Conservation (phyloP, 2,888 invertebrate genomes). For the Aleiodes leptofemur region DNA sequence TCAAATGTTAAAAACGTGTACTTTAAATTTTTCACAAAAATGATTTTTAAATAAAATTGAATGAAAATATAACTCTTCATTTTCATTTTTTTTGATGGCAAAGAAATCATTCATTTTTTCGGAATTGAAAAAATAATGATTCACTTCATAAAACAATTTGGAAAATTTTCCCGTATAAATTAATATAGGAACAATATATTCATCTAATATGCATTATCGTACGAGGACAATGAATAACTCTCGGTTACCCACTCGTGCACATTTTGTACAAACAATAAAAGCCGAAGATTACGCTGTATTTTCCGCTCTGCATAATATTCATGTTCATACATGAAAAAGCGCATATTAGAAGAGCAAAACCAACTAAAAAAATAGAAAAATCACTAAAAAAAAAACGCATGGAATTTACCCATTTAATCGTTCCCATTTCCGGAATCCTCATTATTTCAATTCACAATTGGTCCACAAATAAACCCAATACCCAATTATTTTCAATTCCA, state of each 20-base stretch:
- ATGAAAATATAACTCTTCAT: no score
- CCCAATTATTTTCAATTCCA: constrained; percentile 13
- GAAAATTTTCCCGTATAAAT: constrained; percentile 11
- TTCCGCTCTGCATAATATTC: constrained; percentile 12
- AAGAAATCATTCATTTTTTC: no score
- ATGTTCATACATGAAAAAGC: constrained; percentile 15
- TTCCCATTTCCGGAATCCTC: background rate
- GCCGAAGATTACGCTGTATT: constrained; percentile 37
- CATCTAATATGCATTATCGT: constrained; percentile 33
- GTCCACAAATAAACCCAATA: background rate
- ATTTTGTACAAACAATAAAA: constrained; percentile 30
- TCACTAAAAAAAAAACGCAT: background rate
- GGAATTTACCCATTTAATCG: constrained; percentile 20
- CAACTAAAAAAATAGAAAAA: background rate
- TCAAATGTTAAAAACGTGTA: no score
- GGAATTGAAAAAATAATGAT: no score
- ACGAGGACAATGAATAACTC: constrained; percentile 16
- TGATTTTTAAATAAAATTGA: no score
- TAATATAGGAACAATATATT: constrained; percentile 13
- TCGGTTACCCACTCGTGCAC: constrained; percentile 22
- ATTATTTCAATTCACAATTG: constrained; percentile 18
- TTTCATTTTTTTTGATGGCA: no score
- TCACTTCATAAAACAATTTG: no score
- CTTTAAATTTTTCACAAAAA: no score
- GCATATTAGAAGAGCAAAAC: background rate